phyloP scores from a whole-genome alignment of 1,140 invertebrate genomes.

The Solenopsis fugax region DNA sequence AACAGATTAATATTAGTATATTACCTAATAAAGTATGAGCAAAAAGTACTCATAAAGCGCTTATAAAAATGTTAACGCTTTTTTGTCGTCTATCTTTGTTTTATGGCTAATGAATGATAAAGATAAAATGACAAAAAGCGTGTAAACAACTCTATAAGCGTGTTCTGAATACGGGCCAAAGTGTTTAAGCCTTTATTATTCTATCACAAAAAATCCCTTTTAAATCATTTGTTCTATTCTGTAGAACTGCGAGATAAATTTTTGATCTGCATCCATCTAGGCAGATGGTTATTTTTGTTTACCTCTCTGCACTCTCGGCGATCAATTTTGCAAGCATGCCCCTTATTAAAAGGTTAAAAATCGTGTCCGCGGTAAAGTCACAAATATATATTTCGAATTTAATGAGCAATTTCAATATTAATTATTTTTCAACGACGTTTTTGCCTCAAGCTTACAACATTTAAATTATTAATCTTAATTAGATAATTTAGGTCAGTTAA shows the following conservation, averaged over 20 bases:
- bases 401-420: neutral
- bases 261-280: neutral
- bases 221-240: neutral
- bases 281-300: constrained; percentile 12
- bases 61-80: too few species aligned
- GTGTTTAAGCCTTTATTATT: neutral
- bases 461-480: neutral
- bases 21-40: too few species aligned
- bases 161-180: neutral
- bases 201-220: neutral
- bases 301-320: too few species aligned
- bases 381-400: neutral
- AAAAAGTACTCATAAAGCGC: too few species aligned
- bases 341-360: neutral
- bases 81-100: too few species aligned
- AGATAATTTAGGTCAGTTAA: neutral
- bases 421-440: neutral
- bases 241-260: neutral
- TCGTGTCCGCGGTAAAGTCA: too few species aligned
- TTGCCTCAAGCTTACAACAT: neutral
- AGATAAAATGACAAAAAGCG: too few species aligned
- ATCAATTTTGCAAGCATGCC: neutral
- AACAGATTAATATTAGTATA: too few species aligned
- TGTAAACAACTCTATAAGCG: too few species aligned
- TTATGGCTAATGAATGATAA: too few species aligned